A percentile compares a stretch with the other conserved stretches of the same genome.
Evolutionary conservation across 2,888 invertebrate species (phyloP).

Genomic region (Netelia virgata): DNA sequence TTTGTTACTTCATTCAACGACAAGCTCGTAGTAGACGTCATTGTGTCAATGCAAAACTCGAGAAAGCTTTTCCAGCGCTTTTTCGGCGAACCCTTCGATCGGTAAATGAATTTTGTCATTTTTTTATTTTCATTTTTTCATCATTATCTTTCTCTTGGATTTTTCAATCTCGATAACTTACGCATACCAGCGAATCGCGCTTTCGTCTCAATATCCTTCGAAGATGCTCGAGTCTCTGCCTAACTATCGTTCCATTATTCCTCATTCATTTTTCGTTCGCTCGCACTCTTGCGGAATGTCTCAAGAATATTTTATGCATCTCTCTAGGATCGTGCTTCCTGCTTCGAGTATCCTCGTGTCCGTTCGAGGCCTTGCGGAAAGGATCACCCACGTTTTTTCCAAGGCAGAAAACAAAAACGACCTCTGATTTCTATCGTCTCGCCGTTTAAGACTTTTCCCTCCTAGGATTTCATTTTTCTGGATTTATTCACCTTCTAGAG

Average conservation of each 20-base stretch:
- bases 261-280: too few relatives aligned
- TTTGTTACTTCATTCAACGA: neutral
- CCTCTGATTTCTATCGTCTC: constrained; percentile 45
- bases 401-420: constrained; percentile 33
- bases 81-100: neutral
- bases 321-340: constrained; percentile 17
- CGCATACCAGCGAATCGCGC: too few relatives aligned
- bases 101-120: neutral
- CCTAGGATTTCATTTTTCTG: neutral
- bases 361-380: constrained; percentile 60
- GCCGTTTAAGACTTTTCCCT: constrained; percentile 8
- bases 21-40: neutral
- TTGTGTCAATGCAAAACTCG: neutral
- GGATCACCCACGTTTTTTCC: constrained; percentile 13
- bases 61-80: neutral
- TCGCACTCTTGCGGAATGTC: constrained; percentile 21
- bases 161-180: too few relatives aligned
- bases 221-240: too few relatives aligned
- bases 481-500: constrained; percentile 8
- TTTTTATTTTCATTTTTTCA: neutral
- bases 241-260: too few relatives aligned
- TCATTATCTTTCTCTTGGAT: too few relatives aligned
- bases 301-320: constrained; percentile 11
- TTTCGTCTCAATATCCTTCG: too few relatives aligned
- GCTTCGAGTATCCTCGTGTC: constrained; percentile 3